Evolutionary conservation across 2,113 vertebrate genomes (phyloP), one percentile per base, ranked within the genome.

Genomic region (Grammomys dolichurus): DNA sequence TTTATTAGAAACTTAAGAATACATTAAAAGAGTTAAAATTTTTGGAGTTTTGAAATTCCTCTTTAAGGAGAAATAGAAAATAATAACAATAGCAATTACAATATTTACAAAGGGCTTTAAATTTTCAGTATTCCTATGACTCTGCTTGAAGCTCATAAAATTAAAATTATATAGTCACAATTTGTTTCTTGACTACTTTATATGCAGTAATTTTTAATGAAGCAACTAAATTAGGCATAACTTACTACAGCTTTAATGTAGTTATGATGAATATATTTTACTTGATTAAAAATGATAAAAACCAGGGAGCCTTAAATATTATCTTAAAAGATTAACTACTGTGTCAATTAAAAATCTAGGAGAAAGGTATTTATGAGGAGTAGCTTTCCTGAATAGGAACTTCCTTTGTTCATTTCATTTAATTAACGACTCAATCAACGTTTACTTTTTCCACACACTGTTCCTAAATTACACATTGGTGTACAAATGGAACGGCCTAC

Each of bases 161-260:
- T 54, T 76, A 95, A 98, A 98, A 98, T 97, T 89, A 96, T 97
- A 93, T 54, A 98, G 96, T 96, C 51, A 95, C 87, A 96, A 97
- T 97, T 98, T 98, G 96, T 97, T 98, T 97, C 96, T 98, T 98
- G 84, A 97, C 91, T 97, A 91, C 97, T 98, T 98, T 97, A 96
- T 97, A 98, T 98, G 97, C 98, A 98, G 94, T 97, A 97, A 97
- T 98, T 98, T 98, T 98, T 98, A 98, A 98, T 98, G 97, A 98
- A 98, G 96, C 43, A 97, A 98, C 91, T 98, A 98, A 98, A 98
- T 98, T 98, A 98, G 93, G 93, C 95, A 98, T 97, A 98, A 96
- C 72, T 98, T 98, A 67, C 58, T 98, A 84, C 76, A 97, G 93
- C 78, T 98, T 97, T 98, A 98, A 98, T 96, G 92, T 97, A 97